These are phyloP conservation scores for Sinodicranocentrus sp. DNA, from an alignment of 2,888 invertebrate genomes.

Conservation along the genomic window DNA sequence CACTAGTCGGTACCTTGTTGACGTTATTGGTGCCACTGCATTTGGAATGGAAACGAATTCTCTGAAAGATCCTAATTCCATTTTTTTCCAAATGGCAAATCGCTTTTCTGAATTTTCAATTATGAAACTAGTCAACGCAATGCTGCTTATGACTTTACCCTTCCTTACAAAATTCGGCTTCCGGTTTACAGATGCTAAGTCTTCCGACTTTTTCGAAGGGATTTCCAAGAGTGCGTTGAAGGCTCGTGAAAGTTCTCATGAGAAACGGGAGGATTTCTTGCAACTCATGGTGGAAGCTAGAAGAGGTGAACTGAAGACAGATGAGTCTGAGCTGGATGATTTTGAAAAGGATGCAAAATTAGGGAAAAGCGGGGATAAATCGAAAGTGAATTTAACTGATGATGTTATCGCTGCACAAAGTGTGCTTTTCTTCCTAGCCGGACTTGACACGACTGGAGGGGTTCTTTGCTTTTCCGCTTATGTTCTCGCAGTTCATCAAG, in stretches of 20 bases:
- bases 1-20: conserved; percentile 75
- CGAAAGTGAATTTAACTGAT: conserved; percentile 53
- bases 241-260: conserved; percentile 37
- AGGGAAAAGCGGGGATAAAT: background rate
- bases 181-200: conserved; percentile 32
- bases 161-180: conserved; percentile 55
- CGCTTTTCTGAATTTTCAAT: conserved; percentile 54
- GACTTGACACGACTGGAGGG: conserved; percentile 64
- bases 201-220: conserved; percentile 60
- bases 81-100: conserved; percentile 77
- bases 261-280: conserved; percentile 69
- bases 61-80: conserved; percentile 77
- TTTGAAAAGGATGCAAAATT: conserved; percentile 69
- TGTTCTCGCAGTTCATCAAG: conserved; percentile 62
- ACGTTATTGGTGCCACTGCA: conserved; percentile 78
- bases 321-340: conserved; percentile 58
- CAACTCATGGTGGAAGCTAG: conserved; percentile 70
- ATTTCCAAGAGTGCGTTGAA: conserved; percentile 60
- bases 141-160: conserved; percentile 26
- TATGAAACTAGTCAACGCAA: conserved; percentile 20
- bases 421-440: conserved; percentile 66
- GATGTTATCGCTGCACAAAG: conserved; percentile 64
- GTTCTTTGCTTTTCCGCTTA: conserved; percentile 46
- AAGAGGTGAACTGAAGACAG: conserved; percentile 57
- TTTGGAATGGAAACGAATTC: conserved; percentile 78